Conservation (phyloP, 1,140 invertebrate species). For the Brevipalpus yothersi region DNA sequence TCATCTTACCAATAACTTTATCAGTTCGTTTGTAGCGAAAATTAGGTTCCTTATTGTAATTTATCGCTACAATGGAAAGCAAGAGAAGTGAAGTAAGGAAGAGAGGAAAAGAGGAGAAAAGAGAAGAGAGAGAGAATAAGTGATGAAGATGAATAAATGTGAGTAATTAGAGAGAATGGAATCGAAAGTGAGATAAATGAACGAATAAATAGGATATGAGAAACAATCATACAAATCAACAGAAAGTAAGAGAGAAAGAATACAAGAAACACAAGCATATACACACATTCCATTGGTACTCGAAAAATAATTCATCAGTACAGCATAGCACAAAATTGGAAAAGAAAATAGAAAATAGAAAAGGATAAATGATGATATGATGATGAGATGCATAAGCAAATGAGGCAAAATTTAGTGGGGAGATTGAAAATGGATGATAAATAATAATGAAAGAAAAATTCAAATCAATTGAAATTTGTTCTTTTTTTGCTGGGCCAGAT, state of each 20-base stretch:
- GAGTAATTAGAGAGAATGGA: background rate
- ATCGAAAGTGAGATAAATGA: background rate
- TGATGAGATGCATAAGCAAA: no score
- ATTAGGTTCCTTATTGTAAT: background rate
- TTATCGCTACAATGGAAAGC: background rate
- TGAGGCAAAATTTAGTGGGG: no score
- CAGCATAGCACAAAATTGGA: background rate
- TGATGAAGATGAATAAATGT: background rate
- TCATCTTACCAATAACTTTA: conserved; percentile 1
- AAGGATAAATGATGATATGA: no score
- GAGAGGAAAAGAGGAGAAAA: background rate
- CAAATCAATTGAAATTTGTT: no score
- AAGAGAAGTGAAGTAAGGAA: background rate
- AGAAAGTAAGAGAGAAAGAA: background rate
- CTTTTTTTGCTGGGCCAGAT: no score
- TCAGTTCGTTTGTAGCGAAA: conserved; percentile 2
- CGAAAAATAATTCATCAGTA: background rate
- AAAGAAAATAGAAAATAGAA: no score
- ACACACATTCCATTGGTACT: background rate
- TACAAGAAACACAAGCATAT: background rate
- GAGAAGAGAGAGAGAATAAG: background rate
- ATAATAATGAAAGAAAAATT: no score
- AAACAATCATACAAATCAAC: background rate
- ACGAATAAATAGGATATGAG: background rate
- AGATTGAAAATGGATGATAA: no score